Evolutionary conservation across 2,888 invertebrate species (phyloP).

Genomic region (Melanotus villosus): DNA sequence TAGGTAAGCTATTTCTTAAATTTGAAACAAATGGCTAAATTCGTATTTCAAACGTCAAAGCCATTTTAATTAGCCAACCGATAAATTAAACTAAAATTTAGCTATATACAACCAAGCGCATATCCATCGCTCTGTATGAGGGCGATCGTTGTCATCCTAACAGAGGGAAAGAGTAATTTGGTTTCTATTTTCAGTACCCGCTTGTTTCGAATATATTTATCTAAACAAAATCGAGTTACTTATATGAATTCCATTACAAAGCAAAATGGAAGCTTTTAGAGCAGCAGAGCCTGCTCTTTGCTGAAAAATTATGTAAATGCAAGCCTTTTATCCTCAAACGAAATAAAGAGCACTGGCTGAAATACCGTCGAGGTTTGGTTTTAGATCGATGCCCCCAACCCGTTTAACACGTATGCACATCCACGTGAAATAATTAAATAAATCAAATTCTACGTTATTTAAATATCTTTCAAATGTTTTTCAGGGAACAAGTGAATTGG

Average conservation of each 20-base stretch:
- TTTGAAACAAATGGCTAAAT: too few relatives aligned
- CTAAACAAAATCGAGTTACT: constrained; percentile 41
- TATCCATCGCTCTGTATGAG: not conserved
- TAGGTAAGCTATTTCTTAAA: too few relatives aligned
- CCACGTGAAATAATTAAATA: too few relatives aligned
- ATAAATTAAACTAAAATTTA: constrained; percentile 14
- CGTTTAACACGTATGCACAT: too few relatives aligned
- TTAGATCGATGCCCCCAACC: constrained; percentile 15
- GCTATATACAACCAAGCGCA: constrained; percentile 5
- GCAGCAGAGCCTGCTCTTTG: constrained; percentile 31
- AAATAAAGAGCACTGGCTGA: constrained; percentile 32
- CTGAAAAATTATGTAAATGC: constrained; percentile 43
- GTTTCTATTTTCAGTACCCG: constrained; percentile 22
- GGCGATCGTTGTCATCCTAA: not conserved
- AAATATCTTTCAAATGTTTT: too few relatives aligned
- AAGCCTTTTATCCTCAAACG: constrained; percentile 40
- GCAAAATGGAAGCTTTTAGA: constrained; percentile 44
- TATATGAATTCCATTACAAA: constrained; percentile 41
- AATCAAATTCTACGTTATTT: too few relatives aligned
- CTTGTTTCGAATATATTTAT: constrained; percentile 33
- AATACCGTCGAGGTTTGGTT: constrained; percentile 25
- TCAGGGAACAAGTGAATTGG: too few relatives aligned
- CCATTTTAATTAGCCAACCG: not conserved
- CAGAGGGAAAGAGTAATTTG: not conserved
- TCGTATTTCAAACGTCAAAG: too few relatives aligned